A percentile compares a stretch with the other conserved stretches of the same genome.
Conservation (phyloP, 2,888 invertebrate genomes). For the Orthosia cruda region DNA sequence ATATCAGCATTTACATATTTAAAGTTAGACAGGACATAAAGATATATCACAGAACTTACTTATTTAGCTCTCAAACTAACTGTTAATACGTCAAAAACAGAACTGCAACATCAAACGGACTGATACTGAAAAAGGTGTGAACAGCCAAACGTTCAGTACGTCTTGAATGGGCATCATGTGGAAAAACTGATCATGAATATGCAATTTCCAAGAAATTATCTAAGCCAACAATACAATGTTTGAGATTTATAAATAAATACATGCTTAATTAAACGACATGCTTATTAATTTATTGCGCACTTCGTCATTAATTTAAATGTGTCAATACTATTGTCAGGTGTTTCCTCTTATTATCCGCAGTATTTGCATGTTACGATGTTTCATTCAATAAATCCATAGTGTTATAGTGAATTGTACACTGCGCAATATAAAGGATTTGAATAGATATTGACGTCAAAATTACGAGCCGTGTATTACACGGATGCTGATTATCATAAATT, state of each 20-base stretch:
- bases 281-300: slow-evolving; percentile 47
- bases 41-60: slow-evolving; percentile 29
- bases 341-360: slow-evolving; percentile 55
- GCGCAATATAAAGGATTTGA: slow-evolving; percentile 50
- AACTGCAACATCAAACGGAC: slow-evolving; percentile 13
- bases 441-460: slow-evolving; percentile 66
- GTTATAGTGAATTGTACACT: slow-evolving; percentile 36
- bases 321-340: slow-evolving; percentile 57
- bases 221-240: slow-evolving; percentile 22
- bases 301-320: slow-evolving; percentile 56
- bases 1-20: slow-evolving; percentile 33
- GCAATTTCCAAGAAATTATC: slow-evolving; percentile 22
- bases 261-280: slow-evolving; percentile 31
- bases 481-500: slow-evolving; percentile 65
- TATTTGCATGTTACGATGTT: slow-evolving; percentile 62
- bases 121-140: slow-evolving; percentile 29
- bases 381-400: slow-evolving; percentile 62
- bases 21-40: slow-evolving; percentile 29
- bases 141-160: slow-evolving; percentile 13
- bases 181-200: slow-evolving; percentile 23
- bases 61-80: slow-evolving; percentile 46
- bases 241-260: slow-evolving; percentile 43
- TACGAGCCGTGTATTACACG: slow-evolving; percentile 58
- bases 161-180: neutral
- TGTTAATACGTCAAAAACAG: slow-evolving; percentile 31